Evolutionary conservation across 2,113 vertebrate genomes (phyloP), one percentile per base, ranked within the genome.

Genomic region (Pseudolaguvia tuberculata): DNA sequence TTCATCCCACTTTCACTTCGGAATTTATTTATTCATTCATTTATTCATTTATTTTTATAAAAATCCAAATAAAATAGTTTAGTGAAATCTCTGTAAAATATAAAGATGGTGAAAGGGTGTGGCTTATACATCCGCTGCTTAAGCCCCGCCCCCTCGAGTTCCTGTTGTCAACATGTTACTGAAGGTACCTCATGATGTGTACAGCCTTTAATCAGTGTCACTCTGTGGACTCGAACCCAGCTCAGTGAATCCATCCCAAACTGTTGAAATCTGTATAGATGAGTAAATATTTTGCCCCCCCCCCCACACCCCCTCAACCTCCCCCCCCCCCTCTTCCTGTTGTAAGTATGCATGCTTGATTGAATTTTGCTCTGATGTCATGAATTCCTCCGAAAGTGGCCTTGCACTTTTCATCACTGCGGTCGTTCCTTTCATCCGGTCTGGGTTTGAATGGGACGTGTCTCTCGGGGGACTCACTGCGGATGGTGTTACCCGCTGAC

Each of bases 341-440:
- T 89, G 85, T 91, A 84, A 29, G 86, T 90, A 86, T 86, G 89
- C 88, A 91, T 88, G 88, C 86, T 86, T 84, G 83, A 86, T 83
- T 81, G 12, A 73, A 80, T 85, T 85, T 85, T 82, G 80, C 5
- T 55, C 65, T 84, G 80, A 86, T 85, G 62, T 73, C 47, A 29
- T 73, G 47, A 72, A 69, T 78, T 80, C 68, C 82, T 84, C 86
- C 88, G 81, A 79, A 85, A 90, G 91, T 90, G 88, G 86, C 89
- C 90, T 91, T 91, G 87, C 82, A 83, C 69, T 85, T 70, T 84
- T 81, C 79, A 58, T 78, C 59, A 85, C 85, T 85, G 74, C 25
- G 79, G 82, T 76, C 21, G 73, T 73, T 87, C 78, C 65, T 73
- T 70, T 42, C 39, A 42, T 42, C 74, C 57, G 58, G 9, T 72